Percentiles rank a stretch among this genome's conserved stretches.
Evolutionary conservation across 2,113 vertebrate species (phyloP).

Genomic region (Alethe diademata): DNA sequence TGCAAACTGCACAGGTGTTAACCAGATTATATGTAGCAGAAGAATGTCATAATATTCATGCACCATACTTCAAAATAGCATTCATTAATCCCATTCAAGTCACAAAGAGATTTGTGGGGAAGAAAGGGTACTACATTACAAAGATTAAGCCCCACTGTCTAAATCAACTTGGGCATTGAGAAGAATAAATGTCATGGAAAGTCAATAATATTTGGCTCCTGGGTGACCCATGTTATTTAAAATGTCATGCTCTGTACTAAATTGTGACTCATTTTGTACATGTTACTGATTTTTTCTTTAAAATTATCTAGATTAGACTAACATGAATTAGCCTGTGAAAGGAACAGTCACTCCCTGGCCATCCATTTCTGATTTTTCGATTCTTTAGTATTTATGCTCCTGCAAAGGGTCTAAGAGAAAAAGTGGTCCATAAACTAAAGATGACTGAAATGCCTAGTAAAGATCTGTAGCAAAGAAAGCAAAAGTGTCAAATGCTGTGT

Average conservation of each 20-base stretch:
- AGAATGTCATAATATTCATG: not conserved
- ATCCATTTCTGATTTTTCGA: not conserved
- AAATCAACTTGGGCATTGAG: not conserved
- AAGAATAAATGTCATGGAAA: conserved; percentile 45
- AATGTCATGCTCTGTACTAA: conserved; percentile 23
- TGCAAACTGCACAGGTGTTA: not conserved
- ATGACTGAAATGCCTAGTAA: not conserved
- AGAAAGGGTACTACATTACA: not conserved
- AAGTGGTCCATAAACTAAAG: not conserved
- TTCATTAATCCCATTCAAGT: not conserved
- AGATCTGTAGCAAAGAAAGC: not conserved
- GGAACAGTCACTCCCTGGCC: not conserved
- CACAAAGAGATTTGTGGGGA: not conserved
- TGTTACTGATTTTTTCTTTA: not conserved
- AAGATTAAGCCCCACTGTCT: not conserved
- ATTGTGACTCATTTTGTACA: conserved; percentile 2
- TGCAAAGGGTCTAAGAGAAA: not conserved
- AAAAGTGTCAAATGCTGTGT: not conserved
- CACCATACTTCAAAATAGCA: not conserved
- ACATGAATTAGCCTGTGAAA: not conserved
- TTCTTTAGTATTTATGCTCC: not conserved
- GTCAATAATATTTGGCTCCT: conserved; percentile 12
- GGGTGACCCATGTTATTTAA: conserved; percentile 6
- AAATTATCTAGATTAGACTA: not conserved
- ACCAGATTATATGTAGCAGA: not conserved